Conservation (phyloP, 1,140 invertebrate genomes). For the Heterodera schachtii region DNA sequence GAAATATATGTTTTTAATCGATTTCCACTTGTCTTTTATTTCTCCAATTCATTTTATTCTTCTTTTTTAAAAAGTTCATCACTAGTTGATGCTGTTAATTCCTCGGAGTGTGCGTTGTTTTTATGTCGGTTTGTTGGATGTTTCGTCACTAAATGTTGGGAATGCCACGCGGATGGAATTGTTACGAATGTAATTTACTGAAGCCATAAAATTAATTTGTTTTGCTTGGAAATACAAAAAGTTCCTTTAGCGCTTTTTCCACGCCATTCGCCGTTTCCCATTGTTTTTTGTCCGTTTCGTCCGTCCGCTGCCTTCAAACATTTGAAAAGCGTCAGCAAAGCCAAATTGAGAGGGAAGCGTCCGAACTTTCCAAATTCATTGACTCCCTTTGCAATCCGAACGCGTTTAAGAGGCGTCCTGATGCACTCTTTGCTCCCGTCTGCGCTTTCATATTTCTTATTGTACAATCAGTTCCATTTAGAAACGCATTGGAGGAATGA, state of each 20-base stretch:
- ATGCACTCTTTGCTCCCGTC: not conserved
- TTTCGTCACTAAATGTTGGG: not conserved
- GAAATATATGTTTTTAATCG: not conserved
- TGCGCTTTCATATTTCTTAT: too few species aligned
- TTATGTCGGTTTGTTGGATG: not conserved
- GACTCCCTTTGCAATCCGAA: not conserved
- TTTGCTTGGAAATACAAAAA: not conserved
- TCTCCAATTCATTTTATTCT: not conserved
- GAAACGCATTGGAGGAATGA: not conserved
- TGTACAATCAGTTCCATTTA: not conserved
- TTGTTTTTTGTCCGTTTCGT: not conserved
- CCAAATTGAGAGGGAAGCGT: not conserved
- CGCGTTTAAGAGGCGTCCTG: not conserved
- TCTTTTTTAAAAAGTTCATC: not conserved
- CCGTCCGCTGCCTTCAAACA: not conserved
- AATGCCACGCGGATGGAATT: not conserved
- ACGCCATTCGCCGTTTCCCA: not conserved
- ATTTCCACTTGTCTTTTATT: not conserved
- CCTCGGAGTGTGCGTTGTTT: not conserved
- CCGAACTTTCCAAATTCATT: not conserved
- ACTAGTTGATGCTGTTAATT: not conserved
- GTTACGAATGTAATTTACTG: not conserved
- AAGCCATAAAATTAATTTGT: not conserved
- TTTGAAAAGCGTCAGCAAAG: not conserved
- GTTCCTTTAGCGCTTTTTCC: not conserved